Evolutionary conservation across 1,140 invertebrate species (phyloP).

Genomic region (Gryon sp.): DNA sequence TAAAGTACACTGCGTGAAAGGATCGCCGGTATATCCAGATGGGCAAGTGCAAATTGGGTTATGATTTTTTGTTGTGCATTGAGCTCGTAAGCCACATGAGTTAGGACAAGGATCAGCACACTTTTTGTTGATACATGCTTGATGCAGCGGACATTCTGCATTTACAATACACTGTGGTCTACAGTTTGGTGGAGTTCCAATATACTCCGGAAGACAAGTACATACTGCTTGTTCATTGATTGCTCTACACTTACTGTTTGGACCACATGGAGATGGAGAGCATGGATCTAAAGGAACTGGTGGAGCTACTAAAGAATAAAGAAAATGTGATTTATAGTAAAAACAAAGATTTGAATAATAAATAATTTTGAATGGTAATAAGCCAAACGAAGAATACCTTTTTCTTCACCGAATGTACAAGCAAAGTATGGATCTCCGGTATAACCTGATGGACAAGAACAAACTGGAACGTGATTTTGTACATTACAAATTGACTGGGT

Average conservation of each 20-base stretch:
- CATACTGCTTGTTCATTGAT: conserved; percentile 85
- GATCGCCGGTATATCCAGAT: conserved; percentile 81
- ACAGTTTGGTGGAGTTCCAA: conserved; percentile 88
- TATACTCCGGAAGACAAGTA: conserved; percentile 85
- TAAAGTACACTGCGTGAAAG: conserved; percentile 75
- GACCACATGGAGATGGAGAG: conserved; percentile 87
- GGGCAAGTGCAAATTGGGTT: conserved; percentile 84
- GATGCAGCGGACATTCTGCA: conserved; percentile 84
- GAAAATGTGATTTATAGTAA: not conserved
- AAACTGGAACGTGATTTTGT: conserved; percentile 87
- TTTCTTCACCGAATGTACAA: conserved; percentile 71
- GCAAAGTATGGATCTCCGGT: conserved; percentile 89
- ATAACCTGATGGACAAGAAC: conserved; percentile 85
- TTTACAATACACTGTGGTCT: conserved; percentile 84
- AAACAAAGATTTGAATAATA: not conserved
- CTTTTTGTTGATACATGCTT: conserved; percentile 86
- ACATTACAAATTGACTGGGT: conserved; percentile 86
- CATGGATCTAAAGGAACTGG: conserved; percentile 77
- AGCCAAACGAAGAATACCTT: conserved; percentile 48
- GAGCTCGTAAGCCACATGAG: conserved; percentile 83
- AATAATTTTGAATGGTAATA: not conserved
- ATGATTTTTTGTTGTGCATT: conserved; percentile 84
- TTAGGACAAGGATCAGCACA: conserved; percentile 87
- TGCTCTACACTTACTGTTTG: conserved; percentile 85
- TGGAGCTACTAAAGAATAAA: conserved; percentile 48